Evolutionary conservation across 2,797 vertebrate genomes (phyloP).

Genomic region (Austrolebias charrua): DNA sequence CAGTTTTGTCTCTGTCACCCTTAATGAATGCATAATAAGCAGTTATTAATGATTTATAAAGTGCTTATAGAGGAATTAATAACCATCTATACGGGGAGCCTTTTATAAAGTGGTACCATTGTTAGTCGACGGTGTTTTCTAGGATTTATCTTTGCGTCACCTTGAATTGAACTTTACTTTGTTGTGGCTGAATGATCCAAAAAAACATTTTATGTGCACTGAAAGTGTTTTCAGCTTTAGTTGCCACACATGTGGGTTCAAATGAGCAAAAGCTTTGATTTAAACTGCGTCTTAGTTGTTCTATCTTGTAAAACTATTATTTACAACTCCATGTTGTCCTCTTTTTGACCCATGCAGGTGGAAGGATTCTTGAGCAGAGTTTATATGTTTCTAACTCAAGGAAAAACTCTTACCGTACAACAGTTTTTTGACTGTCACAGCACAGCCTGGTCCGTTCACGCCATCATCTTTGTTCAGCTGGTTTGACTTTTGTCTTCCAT

Average conservation of each 20-base stretch:
- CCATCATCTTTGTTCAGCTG: constrained; percentile 4
- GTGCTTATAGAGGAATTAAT: too few relatives aligned
- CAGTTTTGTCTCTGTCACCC: too few relatives aligned
- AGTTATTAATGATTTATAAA: too few relatives aligned
- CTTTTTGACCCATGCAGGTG: constrained; percentile 40
- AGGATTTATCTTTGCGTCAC: constrained; percentile 10
- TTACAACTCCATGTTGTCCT: constrained; percentile 40
- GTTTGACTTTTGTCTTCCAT: background rate
- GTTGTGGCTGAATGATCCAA: background rate
- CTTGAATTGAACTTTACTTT: background rate
- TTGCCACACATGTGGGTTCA: constrained; percentile 35
- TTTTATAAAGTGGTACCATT: too few relatives aligned
- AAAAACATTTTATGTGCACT: constrained; percentile 44
- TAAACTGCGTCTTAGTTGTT: constrained; percentile 15
- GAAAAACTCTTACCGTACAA: too few relatives aligned
- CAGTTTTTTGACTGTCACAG: constrained; percentile 40
- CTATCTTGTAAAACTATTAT: constrained; percentile 12
- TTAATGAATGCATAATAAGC: too few relatives aligned
- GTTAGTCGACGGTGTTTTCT: too few relatives aligned
- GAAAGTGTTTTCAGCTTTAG: constrained; percentile 45
- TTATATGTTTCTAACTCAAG: too few relatives aligned
- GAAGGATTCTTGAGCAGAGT: constrained; percentile 13
- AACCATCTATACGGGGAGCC: too few relatives aligned
- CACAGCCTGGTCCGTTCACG: constrained; percentile 24
- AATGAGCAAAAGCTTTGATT: constrained; percentile 32